phyloP scores from a whole-genome alignment of 92 coral and sea anemone species.

The Siderastrea siderea region DNA sequence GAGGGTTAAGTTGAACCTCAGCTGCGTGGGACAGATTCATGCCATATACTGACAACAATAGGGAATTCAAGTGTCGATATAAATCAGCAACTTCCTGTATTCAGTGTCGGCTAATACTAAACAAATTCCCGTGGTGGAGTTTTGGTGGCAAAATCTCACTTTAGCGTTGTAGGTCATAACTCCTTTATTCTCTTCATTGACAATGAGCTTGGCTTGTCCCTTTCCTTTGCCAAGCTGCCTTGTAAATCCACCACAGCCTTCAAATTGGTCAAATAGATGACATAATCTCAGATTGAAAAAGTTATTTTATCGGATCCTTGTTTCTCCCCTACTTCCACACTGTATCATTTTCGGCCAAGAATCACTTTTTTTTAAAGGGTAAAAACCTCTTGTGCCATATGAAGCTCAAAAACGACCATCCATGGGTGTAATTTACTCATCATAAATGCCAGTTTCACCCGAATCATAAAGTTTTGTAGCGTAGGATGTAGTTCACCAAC shows the following conservation, averaged over 20 bases:
- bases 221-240: conserved; percentile 45
- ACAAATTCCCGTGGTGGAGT: conserved; percentile 49
- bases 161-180: conserved; percentile 25
- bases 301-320: conserved; percentile 31
- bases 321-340: conserved; percentile 59
- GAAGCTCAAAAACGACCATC: conserved; percentile 58
- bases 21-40: background rate
- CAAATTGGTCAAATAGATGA: conserved; percentile 28
- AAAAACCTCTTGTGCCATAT: conserved; percentile 67
- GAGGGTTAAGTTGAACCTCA: background rate
- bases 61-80: conserved; percentile 8
- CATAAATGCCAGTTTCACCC: conserved; percentile 46
- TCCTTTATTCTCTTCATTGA: conserved; percentile 51
- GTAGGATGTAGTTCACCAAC: conserved; percentile 48
- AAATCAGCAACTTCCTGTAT: conserved; percentile 17
- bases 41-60: background rate
- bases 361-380: conserved; percentile 36
- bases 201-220: conserved; percentile 40
- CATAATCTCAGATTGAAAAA: conserved; percentile 52
- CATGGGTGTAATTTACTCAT: conserved; percentile 64
- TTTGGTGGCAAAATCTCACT: conserved; percentile 42
- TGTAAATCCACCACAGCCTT: conserved; percentile 26
- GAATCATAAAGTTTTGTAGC: conserved; percentile 50
- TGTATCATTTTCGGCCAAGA: conserved; percentile 56
- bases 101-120: conserved; percentile 40